Percentiles rank a stretch among this genome's conserved stretches.
phyloP scores from a whole-genome alignment of 2,888 invertebrate species.

The Sarcophaga subvicina region DNA sequence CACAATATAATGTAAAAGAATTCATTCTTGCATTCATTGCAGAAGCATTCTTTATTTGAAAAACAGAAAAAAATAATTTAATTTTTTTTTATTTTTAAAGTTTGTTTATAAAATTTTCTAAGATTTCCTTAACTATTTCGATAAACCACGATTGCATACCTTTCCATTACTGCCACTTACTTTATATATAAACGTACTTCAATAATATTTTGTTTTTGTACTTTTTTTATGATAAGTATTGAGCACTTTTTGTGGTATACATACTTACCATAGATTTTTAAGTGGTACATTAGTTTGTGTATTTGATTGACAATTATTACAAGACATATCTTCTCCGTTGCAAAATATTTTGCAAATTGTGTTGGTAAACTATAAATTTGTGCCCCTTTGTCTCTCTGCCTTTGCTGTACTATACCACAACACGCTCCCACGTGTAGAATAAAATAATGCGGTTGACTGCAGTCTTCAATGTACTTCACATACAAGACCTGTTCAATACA shows the following conservation, averaged over 20 bases:
- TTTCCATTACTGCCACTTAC: too few relatives aligned
- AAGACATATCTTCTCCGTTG: slow-evolving; percentile 39
- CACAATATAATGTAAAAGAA: too few relatives aligned
- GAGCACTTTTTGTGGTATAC: slow-evolving; percentile 27
- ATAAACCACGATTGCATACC: too few relatives aligned
- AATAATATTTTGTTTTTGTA: neutral
- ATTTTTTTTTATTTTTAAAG: too few relatives aligned
- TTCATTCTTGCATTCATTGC: too few relatives aligned
- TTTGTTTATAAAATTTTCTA: too few relatives aligned
- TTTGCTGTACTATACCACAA: neutral
- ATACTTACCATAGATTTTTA: neutral
- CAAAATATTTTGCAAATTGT: slow-evolving; percentile 41
- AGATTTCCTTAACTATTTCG: too few relatives aligned
- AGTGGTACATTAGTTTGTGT: slow-evolving; percentile 23
- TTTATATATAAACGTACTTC: too few relatives aligned
- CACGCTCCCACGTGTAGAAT: neutral
- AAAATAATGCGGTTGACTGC: neutral
- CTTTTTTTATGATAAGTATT: neutral
- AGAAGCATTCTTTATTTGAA: too few relatives aligned
- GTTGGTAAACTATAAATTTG: slow-evolving; percentile 42
- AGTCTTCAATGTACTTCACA: neutral
- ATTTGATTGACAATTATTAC: slow-evolving; percentile 58
- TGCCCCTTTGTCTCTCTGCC: neutral
- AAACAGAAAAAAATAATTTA: too few relatives aligned
- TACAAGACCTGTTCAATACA: neutral